Evolutionary conservation across 2,888 invertebrate species (phyloP).

Genomic region (Cephonodes hylas): DNA sequence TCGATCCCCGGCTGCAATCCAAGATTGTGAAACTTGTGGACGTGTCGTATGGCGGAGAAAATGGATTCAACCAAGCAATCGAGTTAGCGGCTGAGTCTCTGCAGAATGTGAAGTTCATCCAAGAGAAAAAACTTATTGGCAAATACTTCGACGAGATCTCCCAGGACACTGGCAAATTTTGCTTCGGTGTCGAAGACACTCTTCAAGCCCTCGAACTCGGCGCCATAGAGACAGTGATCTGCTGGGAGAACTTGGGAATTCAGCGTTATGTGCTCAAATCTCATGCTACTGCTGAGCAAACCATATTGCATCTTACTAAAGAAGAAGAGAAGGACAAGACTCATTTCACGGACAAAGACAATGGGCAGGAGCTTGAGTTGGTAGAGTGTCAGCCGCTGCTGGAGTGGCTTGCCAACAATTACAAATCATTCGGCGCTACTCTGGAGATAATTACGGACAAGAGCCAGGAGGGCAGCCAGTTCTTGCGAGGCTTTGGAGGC

Average conservation of each 20-base stretch:
- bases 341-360: slow-evolving; percentile 99
- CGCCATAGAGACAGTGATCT: slow-evolving; percentile 98
- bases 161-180: slow-evolving; percentile 99
- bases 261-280: slow-evolving; percentile 98
- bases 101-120: slow-evolving; percentile 99
- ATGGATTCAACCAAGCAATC: slow-evolving; percentile 99
- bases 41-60: slow-evolving; percentile 99
- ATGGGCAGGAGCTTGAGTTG: slow-evolving; percentile 98
- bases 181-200: slow-evolving; percentile 99
- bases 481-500: slow-evolving; percentile 99
- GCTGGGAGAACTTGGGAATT: slow-evolving; percentile 99
- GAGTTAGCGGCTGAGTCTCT: slow-evolving; percentile 99
- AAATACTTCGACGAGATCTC: slow-evolving; percentile 89
- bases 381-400: slow-evolving; percentile 98
- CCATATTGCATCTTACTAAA: slow-evolving; percentile 96
- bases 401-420: slow-evolving; percentile 99
- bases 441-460: slow-evolving; percentile 99
- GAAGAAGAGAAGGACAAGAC: slow-evolving; percentile 99
- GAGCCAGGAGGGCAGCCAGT: slow-evolving; percentile 99
- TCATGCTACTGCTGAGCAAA: slow-evolving; percentile 92
- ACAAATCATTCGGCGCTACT: slow-evolving; percentile 99
- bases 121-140: slow-evolving; percentile 99
- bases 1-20: slow-evolving; percentile 98
- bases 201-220: slow-evolving; percentile 97
- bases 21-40: slow-evolving; percentile 99